These are phyloP conservation scores for Pelecanoides urinatrix DNA, from an alignment of 2,113 vertebrate species.

Conservation along the genomic window DNA sequence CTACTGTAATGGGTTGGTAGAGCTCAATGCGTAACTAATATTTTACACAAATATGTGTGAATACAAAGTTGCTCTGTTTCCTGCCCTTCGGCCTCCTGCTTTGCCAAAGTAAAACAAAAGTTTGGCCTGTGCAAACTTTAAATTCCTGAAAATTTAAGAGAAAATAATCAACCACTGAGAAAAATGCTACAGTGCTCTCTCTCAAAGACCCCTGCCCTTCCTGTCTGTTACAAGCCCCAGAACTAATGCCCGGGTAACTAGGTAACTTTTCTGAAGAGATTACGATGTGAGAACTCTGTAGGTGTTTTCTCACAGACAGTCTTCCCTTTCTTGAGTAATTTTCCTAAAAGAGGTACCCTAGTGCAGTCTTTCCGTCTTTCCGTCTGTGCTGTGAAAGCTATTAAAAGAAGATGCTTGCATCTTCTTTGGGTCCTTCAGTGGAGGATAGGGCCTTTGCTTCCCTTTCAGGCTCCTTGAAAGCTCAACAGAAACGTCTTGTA, in stretches of 20 bases:
- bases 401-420: neutral
- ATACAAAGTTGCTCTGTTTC: neutral
- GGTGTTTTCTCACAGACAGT: neutral
- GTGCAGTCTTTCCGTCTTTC: neutral
- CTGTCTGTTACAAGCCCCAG: neutral
- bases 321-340: neutral
- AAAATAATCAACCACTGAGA: slow-evolving; percentile 31
- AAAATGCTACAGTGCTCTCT: neutral
- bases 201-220: neutral
- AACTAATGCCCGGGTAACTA: neutral
- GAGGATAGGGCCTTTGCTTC: neutral
- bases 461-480: neutral
- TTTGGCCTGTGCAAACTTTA: slow-evolving; percentile 26
- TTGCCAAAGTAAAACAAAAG: slow-evolving; percentile 27
- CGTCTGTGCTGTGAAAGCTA: neutral
- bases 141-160: slow-evolving; percentile 40
- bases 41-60: neutral
- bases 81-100: neutral
- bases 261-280: neutral
- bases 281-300: neutral
- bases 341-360: neutral
- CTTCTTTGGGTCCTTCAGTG: neutral
- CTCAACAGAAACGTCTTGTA: neutral
- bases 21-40: neutral
- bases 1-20: neutral